Evolutionary conservation across 2,113 vertebrate species (phyloP).

Genomic region (Planiliza haematocheilus): DNA sequence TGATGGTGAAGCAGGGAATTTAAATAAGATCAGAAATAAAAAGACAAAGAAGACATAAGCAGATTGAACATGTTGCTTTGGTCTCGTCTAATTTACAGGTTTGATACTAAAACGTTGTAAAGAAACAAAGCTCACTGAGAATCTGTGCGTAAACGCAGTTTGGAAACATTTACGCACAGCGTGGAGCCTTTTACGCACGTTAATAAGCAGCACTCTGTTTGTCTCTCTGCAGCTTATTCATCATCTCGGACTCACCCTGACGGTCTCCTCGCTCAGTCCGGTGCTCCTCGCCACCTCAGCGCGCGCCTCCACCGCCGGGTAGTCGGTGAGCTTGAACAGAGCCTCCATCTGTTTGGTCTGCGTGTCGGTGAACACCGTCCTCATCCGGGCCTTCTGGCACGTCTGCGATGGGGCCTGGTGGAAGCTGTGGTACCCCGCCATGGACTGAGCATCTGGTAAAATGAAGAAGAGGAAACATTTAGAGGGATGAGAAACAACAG

Average conservation of each 20-base stretch:
- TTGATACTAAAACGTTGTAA: not conserved
- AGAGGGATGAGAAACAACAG: too few species aligned
- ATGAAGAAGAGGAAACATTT: too few species aligned
- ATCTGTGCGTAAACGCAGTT: not conserved
- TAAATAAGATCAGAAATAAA: too few species aligned
- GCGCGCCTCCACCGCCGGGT: conserved; percentile 71
- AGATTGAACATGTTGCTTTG: too few species aligned
- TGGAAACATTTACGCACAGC: not conserved
- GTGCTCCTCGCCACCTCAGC: conserved; percentile 66
- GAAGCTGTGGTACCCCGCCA: not conserved
- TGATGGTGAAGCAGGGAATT: not conserved
- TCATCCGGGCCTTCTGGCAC: conserved; percentile 60
- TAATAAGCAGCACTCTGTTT: too few species aligned
- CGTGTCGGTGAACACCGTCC: conserved; percentile 80
- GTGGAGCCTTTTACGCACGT: conserved; percentile 4
- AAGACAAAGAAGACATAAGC: too few species aligned
- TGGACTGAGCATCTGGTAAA: conserved; percentile 6
- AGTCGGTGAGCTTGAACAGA: conserved; percentile 74
- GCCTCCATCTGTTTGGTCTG: conserved; percentile 78
- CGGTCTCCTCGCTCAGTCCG: conserved; percentile 79
- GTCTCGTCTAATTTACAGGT: too few species aligned
- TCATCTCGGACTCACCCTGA: conserved; percentile 73
- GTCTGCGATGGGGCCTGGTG: not conserved
- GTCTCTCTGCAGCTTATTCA: rapidly evolving
- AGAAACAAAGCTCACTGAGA: too few species aligned